Base-by-base conservation (phyloP, 2,888 invertebrate species). In the Orthosia incerta region DNA sequence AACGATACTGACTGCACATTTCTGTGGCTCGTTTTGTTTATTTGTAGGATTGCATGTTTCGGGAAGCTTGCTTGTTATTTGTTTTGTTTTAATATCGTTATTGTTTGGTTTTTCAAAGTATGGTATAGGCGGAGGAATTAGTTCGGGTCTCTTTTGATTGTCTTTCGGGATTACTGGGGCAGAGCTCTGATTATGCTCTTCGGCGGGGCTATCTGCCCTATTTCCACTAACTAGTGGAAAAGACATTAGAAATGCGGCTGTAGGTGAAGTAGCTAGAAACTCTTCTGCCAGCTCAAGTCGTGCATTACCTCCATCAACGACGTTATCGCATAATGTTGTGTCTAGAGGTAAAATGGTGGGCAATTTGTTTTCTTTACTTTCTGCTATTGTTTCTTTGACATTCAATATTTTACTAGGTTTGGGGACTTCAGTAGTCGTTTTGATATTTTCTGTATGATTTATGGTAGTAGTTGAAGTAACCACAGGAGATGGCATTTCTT, bases 181-280 rank as follows among this genome's bases (percentile, higher is more conserved):
- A 46, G 89, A 75, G 77, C 74, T 91, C 63, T 91, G 90, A 4
- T 88, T 60, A 66, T 85, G 83, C 74, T 96, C 96, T 71, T 96
- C 96, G 45, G 94, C 94, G 13, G 96, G 96, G 74, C 96, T 96
- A 61, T 96, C 96, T 48, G 96, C 96, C 84, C 96, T 93, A 77
- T 96, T 96, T 3, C 96, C 96, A 87, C 96, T 98, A 0, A 98
- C 98, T 63, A 98, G 92, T 0, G 98, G 98, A 88, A 98, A 98
- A 3, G 98, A 97, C 94, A 98, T 97, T 16, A 98, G 94, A 89
- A 98, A 98, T 2, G 98, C 98, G 18, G 98, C 98, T 3, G 98
- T 98, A 9, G 98, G 98, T 3, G 98, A 98, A 66, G 96, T 95
- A 69, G 96, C 96, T 82, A 96, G 86, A 87, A 96, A 95, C 77